Conservation (phyloP, 1,140 invertebrate species). For the Chrysomallon squamiferum region DNA sequence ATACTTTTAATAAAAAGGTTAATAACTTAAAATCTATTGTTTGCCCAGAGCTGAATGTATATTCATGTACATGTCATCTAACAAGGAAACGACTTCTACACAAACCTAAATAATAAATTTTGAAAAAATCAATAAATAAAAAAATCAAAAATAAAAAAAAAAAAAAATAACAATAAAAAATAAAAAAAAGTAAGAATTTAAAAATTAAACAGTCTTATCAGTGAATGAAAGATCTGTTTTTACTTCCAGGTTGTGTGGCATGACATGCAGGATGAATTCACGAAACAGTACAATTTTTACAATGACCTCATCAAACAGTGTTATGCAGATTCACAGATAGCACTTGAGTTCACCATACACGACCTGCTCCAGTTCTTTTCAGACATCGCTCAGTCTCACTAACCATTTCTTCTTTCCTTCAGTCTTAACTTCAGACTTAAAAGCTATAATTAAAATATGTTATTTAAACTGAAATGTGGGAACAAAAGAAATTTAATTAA, state of each 20-base stretch:
- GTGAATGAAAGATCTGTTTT: no score
- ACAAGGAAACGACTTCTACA: no score
- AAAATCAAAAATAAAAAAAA: no score
- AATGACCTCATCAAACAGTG: conserved; percentile 93
- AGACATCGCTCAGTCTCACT: conserved; percentile 97
- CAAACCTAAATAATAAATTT: no score
- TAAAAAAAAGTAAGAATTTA: no score
- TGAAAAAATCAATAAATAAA: no score
- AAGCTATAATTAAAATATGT: background rate
- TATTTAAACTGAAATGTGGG: background rate
- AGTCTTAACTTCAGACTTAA: background rate
- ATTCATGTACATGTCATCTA: no score
- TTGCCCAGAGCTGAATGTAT: no score
- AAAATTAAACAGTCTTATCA: no score
- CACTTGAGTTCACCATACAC: conserved; percentile 93
- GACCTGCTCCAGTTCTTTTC: conserved; percentile 97
- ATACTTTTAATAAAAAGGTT: no score
- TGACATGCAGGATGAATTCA: conserved; percentile 99
- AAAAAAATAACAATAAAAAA: no score
- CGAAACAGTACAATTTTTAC: conserved; percentile 93
- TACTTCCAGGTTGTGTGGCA: conserved; percentile 90
- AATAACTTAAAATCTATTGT: no score
- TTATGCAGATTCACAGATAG: conserved; percentile 95
- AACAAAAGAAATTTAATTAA: background rate
- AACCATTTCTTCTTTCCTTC: conserved; percentile 16